Evolutionary conservation across 2,113 vertebrate genomes (phyloP), one percentile per base, ranked within the genome.

Genomic region (Astatotilapia flaviijosephi): DNA sequence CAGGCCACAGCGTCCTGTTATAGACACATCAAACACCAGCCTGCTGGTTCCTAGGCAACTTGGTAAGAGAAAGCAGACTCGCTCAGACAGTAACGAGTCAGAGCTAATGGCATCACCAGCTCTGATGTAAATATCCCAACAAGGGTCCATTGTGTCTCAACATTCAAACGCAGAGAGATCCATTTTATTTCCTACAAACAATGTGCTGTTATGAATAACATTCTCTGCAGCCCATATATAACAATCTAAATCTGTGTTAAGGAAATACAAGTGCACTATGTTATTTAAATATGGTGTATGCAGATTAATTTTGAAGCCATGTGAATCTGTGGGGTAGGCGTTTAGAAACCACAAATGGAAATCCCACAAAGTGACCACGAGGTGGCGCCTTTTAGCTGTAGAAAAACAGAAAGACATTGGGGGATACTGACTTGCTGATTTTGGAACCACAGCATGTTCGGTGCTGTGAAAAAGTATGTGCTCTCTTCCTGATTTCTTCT

Each of bases 11-110:
- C 3, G n/a, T 86, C 77, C 83, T 70, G 56, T 70, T 80, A 88
- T 83, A 54, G 19, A 19, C 58, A 75, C 77, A 88, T 87, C 68
- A 80, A 45, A 88, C 54, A 68, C 31, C 58, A 88, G 45, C 28
- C 35, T 7, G 19, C 49, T 84, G 37, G 88, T 94, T 93, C 35
- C 92, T 86, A 88, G 87, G 87, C 79, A 84, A 89, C 86, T 28
- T 17, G 5, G 68, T 58, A 53, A 26, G 19, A 83, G 26, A 68
- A 73, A 86, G 82, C 37, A 83, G 60, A 70, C 62, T 82, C 14
- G 19, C 49, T 60, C 35, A 84, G 86, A 68, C 65, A 87, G 14
- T 28, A n/a, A 9, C 37, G 19, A 62, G 77, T 77, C 62, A 65
- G 40, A 31, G 54, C 37, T 79, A 37, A 68, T 75, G 53, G 82